These are phyloP conservation scores for Amphimallon solstitiale DNA, from an alignment of 2,888 invertebrate genomes.

Conservation along the genomic window DNA sequence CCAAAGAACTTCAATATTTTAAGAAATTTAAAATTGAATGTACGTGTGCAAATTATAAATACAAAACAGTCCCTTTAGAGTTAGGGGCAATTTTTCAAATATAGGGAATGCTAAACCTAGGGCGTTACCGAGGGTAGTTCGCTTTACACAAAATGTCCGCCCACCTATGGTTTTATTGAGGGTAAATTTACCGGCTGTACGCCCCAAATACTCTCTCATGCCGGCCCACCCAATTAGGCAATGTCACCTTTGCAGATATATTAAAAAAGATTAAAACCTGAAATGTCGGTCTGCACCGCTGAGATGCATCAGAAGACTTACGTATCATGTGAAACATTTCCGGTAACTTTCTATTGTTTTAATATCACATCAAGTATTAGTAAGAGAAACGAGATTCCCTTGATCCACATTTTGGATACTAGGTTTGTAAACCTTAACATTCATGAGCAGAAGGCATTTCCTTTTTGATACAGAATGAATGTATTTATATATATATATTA, in stretches of 20 bases:
- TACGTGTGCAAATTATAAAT: not conserved
- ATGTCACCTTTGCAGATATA: slow-evolving; percentile 16
- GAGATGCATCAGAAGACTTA: slow-evolving; percentile 16
- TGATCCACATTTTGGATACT: slow-evolving; percentile 27
- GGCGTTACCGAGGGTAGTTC: slow-evolving; percentile 36
- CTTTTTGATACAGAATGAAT: slow-evolving; percentile 1
- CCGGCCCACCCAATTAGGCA: slow-evolving; percentile 37
- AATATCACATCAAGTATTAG: not conserved
- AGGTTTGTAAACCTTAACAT: not conserved
- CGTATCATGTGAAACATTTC: slow-evolving; percentile 31
- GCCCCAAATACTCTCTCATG: slow-evolving; percentile 30
- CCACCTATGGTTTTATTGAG: slow-evolving; percentile 34
- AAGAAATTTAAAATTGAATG: no score
- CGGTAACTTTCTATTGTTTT: slow-evolving; percentile 33
- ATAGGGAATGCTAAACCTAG: slow-evolving; percentile 17
- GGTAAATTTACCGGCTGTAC: slow-evolving; percentile 32
- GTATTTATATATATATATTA: no score
- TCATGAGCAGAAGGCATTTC: slow-evolving; percentile 26
- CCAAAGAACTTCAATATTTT: no score
- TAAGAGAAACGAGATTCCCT: slow-evolving; percentile 17
- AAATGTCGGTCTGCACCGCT: slow-evolving; percentile 14
- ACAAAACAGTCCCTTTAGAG: not conserved
- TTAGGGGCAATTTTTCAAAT: not conserved
- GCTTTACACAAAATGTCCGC: slow-evolving; percentile 33
- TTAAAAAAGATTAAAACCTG: slow-evolving; percentile 11